Percentiles rank a stretch among this genome's conserved stretches.
Conservation (phyloP, 1,140 invertebrate species). For the Aphelenchoides fujianensis region DNA sequence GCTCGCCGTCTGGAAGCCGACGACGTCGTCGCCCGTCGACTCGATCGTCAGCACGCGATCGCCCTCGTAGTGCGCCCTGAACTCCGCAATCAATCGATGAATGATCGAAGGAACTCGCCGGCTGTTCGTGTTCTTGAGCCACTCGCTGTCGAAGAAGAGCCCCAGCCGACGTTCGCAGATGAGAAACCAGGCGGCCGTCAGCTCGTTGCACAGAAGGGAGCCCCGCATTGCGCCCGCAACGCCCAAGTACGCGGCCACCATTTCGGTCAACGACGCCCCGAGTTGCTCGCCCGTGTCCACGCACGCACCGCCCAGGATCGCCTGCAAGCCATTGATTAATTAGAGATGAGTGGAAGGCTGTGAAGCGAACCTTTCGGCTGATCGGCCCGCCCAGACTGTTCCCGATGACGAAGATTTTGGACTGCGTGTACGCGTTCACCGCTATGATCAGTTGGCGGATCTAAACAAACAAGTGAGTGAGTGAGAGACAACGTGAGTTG, state of each 20-base stretch:
- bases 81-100: not conserved
- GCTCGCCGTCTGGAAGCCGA: not conserved
- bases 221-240: conserved; percentile 20
- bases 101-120: conserved; percentile 4
- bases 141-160: not conserved
- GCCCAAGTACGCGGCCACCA: conserved; percentile 4
- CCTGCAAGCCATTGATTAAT: too few relatives aligned
- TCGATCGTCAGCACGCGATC: not conserved
- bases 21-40: not conserved
- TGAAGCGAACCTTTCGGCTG: not conserved
- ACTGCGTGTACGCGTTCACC: conserved; percentile 12
- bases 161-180: conserved; percentile 1
- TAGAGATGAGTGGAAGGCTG: not conserved
- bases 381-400: conserved; percentile 19
- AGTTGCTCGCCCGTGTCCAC: conserved; percentile 25
- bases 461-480: conserved; percentile 16
- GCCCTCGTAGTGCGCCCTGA: not conserved
- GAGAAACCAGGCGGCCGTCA: not conserved
- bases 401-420: conserved; percentile 26
- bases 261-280: conserved; percentile 18
- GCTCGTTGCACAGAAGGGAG: conserved; percentile 12
- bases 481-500: conserved; percentile 1
- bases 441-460: conserved; percentile 18
- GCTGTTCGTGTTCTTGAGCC: conserved; percentile 18
- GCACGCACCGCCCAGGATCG: conserved; percentile 26